phyloP scores from a whole-genome alignment of 2,888 invertebrate species.

The Ceramica pisi region DNA sequence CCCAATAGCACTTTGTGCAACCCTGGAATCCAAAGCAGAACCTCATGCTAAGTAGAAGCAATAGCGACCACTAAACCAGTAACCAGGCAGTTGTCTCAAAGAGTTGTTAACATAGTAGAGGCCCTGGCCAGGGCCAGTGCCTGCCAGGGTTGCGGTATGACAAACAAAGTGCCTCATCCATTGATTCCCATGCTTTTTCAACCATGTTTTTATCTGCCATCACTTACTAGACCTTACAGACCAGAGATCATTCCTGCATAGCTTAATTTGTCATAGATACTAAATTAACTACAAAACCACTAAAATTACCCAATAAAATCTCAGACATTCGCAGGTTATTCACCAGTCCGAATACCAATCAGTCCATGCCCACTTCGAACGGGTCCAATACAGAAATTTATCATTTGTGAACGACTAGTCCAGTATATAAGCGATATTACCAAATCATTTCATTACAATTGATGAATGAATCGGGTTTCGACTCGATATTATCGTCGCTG shows the following conservation, averaged over 20 bases:
- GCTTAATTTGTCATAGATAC: constrained; percentile 2
- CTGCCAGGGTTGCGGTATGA: no score
- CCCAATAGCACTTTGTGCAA: no score
- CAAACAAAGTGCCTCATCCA: neutral
- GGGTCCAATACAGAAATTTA: constrained; percentile 50
- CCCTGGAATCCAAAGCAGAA: no score
- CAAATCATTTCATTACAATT: constrained; percentile 67
- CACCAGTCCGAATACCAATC: constrained; percentile 47
- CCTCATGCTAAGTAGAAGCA: no score
- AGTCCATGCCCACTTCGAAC: constrained; percentile 52
- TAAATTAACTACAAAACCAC: constrained; percentile 5
- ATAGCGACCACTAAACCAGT: no score
- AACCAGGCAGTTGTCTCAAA: no score
- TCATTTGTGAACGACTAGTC: constrained; percentile 49
- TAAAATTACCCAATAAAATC: constrained; percentile 20
- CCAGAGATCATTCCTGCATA: neutral
- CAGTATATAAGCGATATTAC: constrained; percentile 53
- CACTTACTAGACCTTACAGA: neutral
- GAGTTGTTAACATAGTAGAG: no score
- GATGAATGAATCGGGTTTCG: constrained; percentile 68
- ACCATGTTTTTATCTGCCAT: no score
- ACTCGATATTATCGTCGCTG: constrained; percentile 64
- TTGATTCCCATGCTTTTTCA: neutral
- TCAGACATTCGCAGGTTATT: constrained; percentile 34
- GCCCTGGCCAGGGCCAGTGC: no score